These are phyloP conservation scores for Antennarius maculatus DNA, from an alignment of 2,797 vertebrate genomes.

Conservation along the genomic window DNA sequence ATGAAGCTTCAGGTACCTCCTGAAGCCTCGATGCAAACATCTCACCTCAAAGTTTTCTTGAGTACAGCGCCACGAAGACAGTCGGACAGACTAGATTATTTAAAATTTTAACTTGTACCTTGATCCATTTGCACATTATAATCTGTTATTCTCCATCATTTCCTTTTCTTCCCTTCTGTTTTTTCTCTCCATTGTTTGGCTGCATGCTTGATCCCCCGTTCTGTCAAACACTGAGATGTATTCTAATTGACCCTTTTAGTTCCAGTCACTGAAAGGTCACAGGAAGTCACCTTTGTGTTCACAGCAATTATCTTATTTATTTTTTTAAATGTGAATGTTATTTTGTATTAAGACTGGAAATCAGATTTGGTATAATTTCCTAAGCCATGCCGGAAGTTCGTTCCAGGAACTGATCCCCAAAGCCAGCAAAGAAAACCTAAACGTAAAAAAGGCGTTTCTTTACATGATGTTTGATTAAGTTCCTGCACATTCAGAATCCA, in stretches of 20 bases:
- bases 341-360: not conserved
- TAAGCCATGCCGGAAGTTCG: not conserved
- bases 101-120: too few relatives aligned
- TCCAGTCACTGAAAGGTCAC: conserved; percentile 2
- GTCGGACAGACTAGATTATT: too few relatives aligned
- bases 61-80: too few relatives aligned
- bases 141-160: too few relatives aligned
- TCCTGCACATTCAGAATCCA: not conserved
- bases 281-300: not conserved
- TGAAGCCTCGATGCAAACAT: too few relatives aligned
- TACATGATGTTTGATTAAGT: not conserved
- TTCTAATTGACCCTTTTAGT: not conserved
- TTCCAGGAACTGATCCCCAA: not conserved
- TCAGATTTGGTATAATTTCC: not conserved
- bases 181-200: not conserved
- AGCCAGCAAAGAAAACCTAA: not conserved
- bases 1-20: too few relatives aligned
- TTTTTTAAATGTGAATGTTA: not conserved
- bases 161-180: too few relatives aligned
- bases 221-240: not conserved
- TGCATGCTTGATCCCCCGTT: not conserved
- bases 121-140: too few relatives aligned
- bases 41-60: too few relatives aligned
- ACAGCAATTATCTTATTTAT: not conserved
- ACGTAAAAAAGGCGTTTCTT: not conserved